phyloP scores from a whole-genome alignment of 2,888 invertebrate genomes.

The Octodonta nipae region DNA sequence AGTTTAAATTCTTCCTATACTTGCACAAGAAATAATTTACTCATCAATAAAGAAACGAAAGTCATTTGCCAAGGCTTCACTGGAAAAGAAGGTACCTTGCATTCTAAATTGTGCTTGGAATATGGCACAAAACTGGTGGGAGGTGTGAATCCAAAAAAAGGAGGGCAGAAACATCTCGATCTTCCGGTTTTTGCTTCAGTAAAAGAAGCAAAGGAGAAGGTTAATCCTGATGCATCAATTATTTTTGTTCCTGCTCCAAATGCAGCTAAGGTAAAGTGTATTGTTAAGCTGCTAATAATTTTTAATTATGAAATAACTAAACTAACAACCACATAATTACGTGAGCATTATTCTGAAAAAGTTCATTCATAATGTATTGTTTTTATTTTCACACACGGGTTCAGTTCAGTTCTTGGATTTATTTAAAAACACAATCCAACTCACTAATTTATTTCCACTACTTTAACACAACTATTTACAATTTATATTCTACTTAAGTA shows the following conservation, averaged over 20 bases:
- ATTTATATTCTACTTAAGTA: no score
- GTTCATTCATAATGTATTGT: no score
- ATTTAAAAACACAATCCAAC: no score
- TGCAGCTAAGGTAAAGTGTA: constrained; percentile 54
- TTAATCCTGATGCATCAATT: constrained; percentile 57
- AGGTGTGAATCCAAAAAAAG: constrained; percentile 66
- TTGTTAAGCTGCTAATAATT: no score
- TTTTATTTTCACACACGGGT: no score
- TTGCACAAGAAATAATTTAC: background rate
- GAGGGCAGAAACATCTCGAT: constrained; percentile 65
- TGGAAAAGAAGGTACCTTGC: constrained; percentile 52
- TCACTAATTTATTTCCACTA: no score
- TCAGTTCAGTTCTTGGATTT: no score
- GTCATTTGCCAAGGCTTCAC: constrained; percentile 73
- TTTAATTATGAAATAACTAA: no score
- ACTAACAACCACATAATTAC: no score
- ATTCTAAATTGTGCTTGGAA: constrained; percentile 58
- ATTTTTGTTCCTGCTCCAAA: constrained; percentile 66
- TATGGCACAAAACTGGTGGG: constrained; percentile 77
- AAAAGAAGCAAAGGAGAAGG: constrained; percentile 50
- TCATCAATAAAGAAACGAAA: constrained; percentile 10
- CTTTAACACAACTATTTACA: no score
- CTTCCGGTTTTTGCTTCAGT: constrained; percentile 52
- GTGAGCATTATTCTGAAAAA: no score
- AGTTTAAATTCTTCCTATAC: no score